Percentiles rank a stretch among this genome's conserved stretches.
phyloP scores from a whole-genome alignment of 2,797 vertebrate species.

The Chelmon rostratus region DNA sequence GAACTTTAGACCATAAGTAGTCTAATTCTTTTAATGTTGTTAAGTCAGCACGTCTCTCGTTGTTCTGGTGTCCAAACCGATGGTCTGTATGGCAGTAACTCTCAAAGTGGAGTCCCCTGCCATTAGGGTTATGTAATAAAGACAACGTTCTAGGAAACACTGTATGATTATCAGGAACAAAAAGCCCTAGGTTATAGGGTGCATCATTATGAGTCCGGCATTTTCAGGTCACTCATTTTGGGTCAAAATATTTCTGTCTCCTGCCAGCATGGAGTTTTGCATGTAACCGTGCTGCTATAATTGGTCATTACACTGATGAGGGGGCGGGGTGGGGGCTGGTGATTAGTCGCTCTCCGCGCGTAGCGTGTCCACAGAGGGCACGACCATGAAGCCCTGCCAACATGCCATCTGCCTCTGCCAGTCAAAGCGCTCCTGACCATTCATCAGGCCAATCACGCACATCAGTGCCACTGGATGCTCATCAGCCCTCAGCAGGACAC shows the following conservation, averaged over 20 bases:
- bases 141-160: conserved; percentile 19
- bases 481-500: conserved; percentile 61
- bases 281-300: conserved; percentile 55
- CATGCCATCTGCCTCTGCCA: conserved; percentile 76
- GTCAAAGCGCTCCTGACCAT: conserved; percentile 61
- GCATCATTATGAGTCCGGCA: not conserved
- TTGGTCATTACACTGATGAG: conserved; percentile 50
- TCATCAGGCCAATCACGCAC: conserved; percentile 68
- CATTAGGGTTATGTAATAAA: not conserved
- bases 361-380: conserved; percentile 63
- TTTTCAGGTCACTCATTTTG: conserved; percentile 54
- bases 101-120: not conserved
- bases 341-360: conserved; percentile 60
- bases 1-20: no score
- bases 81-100: not conserved
- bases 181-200: not conserved
- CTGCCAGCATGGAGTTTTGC: conserved; percentile 14
- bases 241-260: conserved; percentile 35
- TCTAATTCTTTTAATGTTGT: not conserved
- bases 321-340: conserved; percentile 20
- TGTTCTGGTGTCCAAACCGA: not conserved
- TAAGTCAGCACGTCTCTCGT: not conserved
- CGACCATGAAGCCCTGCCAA: conserved; percentile 57
- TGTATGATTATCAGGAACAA: conserved; percentile 11
- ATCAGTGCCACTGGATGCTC: conserved; percentile 58